A percentile compares a stretch with the other conserved stretches of the same genome.
phyloP scores from a whole-genome alignment of 2,797 vertebrate genomes.

The Clarias platycephalus region DNA sequence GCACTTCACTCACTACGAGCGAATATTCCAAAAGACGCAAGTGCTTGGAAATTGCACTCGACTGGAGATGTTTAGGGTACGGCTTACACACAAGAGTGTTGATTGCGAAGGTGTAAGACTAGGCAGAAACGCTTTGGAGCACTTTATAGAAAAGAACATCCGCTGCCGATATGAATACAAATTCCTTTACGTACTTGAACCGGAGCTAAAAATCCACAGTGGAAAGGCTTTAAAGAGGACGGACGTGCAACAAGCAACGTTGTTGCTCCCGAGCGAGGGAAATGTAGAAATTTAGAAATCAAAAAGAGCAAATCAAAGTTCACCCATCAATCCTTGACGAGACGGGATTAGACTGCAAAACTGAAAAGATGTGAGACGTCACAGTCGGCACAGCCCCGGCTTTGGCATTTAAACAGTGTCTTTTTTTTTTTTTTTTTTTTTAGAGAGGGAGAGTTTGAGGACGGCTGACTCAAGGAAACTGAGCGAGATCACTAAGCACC shows the following conservation, averaged over 20 bases:
- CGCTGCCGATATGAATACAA: neutral
- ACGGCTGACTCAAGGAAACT: neutral
- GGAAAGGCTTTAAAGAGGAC: neutral
- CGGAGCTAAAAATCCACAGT: too few relatives aligned
- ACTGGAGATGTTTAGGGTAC: neutral
- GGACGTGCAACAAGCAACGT: neutral
- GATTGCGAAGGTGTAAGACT: neutral
- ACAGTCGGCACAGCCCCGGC: neutral
- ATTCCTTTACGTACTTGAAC: neutral
- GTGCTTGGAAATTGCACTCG: neutral
- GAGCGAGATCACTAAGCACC: neutral
- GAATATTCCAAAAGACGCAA: neutral
- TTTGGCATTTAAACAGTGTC: neutral
- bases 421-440: neutral
- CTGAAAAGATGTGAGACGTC: neutral
- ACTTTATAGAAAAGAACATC: neutral
- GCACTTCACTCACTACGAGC: neutral
- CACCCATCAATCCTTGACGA: neutral
- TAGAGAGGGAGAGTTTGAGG: neutral
- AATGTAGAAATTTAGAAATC: neutral
- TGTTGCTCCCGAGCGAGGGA: neutral
- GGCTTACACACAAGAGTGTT: neutral
- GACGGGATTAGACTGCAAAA: neutral
- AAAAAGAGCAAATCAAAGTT: neutral
- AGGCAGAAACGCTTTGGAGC: conserved; percentile 3